These are phyloP conservation scores for Dendropsophus ebraccatus DNA, from an alignment of 2,113 vertebrate species.

Conservation along the genomic window DNA sequence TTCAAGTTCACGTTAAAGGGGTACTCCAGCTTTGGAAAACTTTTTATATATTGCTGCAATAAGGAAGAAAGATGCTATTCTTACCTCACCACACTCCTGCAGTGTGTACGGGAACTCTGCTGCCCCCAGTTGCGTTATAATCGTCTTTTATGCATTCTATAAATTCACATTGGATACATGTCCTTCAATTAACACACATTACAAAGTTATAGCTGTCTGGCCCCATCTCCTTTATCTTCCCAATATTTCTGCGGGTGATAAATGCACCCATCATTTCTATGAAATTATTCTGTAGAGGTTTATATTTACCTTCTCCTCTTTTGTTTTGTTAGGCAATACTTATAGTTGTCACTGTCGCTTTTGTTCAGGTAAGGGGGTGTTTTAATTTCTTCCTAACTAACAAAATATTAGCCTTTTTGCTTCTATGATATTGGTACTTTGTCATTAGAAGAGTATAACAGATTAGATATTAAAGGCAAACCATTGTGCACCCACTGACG, in stretches of 20 bases:
- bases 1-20: no score
- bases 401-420: neutral
- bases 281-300: neutral
- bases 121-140: no score
- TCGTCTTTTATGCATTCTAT: no score
- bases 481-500: neutral
- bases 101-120: no score
- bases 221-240: no score
- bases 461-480: neutral
- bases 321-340: constrained; percentile 86
- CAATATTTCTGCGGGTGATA: neutral
- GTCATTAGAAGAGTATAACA: neutral
- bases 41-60: no score
- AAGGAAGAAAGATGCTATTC: no score
- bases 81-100: no score
- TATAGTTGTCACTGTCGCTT: constrained; percentile 97
- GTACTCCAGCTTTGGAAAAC: no score
- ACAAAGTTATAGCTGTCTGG: no score
- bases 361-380: constrained; percentile 86
- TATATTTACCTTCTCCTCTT: constrained; percentile 35
- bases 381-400: neutral
- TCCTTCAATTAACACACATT: no score
- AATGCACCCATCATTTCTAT: neutral
- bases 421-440: neutral
- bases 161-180: no score